Percentiles rank a stretch among this genome's conserved stretches.
These are phyloP conservation scores for Iselma pallidipennis DNA, from an alignment of 2,888 invertebrate genomes.

Conservation along the genomic window DNA sequence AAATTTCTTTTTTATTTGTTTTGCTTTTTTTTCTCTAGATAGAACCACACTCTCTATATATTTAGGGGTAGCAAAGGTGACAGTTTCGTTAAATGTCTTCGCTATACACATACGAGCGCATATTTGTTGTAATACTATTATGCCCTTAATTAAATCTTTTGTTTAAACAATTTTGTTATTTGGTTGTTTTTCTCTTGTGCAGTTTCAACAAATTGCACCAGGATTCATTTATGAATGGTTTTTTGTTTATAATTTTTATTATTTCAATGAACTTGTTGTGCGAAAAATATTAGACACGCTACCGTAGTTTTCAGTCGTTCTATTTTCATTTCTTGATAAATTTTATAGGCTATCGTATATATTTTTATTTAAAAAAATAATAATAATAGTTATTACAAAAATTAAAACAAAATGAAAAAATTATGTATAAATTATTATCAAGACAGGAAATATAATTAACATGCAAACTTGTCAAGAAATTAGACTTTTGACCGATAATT, in stretches of 20 bases:
- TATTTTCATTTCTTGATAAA: background rate
- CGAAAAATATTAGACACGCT: too few relatives aligned
- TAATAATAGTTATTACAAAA: background rate
- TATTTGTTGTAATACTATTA: background rate
- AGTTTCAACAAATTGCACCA: background rate
- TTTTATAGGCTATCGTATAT: background rate
- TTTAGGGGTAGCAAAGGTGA: too few relatives aligned
- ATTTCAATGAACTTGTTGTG: background rate
- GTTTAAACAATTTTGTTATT: background rate
- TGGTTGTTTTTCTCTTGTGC: background rate
- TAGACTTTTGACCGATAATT: background rate
- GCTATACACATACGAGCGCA: background rate
- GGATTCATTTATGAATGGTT: background rate
- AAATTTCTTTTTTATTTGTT: conserved; percentile 1
- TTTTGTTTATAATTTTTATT: background rate
- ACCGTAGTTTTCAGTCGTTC: background rate
- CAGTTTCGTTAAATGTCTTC: background rate
- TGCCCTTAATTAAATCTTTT: background rate
- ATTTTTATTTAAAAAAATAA: background rate
- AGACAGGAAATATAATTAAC: conserved; percentile 19
- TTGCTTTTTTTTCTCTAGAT: background rate
- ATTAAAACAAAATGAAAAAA: background rate
- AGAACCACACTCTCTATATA: too few relatives aligned
- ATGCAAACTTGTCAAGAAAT: conserved; percentile 1
- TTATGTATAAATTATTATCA: conserved; percentile 8